Evolutionary conservation across 2,113 vertebrate species (phyloP).

Genomic region (Melanocharis versteri): DNA sequence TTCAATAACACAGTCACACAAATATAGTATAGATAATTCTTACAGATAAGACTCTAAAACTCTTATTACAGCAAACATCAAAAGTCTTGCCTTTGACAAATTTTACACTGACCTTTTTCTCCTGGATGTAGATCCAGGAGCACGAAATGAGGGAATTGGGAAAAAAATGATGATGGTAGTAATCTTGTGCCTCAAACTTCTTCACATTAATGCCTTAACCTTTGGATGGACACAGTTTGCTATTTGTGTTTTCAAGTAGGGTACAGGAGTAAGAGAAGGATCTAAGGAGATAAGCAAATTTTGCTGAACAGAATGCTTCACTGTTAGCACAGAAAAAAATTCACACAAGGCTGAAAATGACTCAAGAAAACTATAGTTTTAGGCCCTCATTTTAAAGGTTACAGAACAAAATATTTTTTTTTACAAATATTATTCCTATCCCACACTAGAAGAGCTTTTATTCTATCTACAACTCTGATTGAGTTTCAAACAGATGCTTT

Average conservation of each 20-base stretch:
- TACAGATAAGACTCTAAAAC: neutral
- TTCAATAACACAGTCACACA: neutral
- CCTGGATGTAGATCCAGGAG: neutral
- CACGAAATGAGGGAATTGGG: neutral
- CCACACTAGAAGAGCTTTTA: neutral
- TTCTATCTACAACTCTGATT: neutral
- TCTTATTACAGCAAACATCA: neutral
- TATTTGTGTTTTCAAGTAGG: neutral
- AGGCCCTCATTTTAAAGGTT: neutral
- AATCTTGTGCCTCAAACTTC: neutral
- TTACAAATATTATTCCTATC: neutral
- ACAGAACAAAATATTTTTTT: neutral
- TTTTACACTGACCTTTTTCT: neutral
- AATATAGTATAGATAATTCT: neutral
- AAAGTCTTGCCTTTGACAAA: neutral
- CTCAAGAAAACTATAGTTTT: neutral
- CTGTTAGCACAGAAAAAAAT: neutral
- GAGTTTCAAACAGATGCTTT: neutral
- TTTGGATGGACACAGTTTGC: neutral
- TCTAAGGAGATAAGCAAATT: neutral
- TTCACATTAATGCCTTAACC: neutral
- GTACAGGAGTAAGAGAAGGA: neutral
- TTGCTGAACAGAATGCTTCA: neutral
- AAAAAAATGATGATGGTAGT: neutral
- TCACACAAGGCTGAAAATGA: fast-evolving